phyloP scores from a whole-genome alignment of 2,113 vertebrate species.

The Pluvianellus socialis region DNA sequence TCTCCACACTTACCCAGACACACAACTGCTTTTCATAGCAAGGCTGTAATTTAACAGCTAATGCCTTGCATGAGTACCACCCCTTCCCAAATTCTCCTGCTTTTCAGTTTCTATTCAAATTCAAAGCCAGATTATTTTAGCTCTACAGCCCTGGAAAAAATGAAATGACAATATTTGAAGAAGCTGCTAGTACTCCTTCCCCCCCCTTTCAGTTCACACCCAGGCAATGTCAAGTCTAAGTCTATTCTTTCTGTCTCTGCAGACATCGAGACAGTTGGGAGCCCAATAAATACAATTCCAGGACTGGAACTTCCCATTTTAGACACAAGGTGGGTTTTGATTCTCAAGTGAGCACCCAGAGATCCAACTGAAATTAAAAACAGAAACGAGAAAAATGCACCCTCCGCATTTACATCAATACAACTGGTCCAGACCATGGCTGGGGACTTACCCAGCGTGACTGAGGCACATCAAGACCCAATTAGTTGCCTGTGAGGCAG shows the following conservation, averaged over 20 bases:
- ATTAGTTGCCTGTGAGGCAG: not conserved
- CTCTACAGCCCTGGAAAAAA: conserved; percentile 60
- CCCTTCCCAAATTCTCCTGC: conserved; percentile 52
- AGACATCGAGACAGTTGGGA: not conserved
- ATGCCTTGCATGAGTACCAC: conserved; percentile 55
- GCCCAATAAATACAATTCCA: not conserved
- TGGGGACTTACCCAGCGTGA: not conserved
- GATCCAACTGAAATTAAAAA: not conserved
- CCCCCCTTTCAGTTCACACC: not conserved
- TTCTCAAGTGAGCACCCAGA: not conserved
- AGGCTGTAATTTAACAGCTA: conserved; percentile 73
- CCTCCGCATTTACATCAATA: not conserved
- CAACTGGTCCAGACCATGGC: not conserved
- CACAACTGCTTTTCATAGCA: conserved; percentile 50
- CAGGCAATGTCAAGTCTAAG: not conserved
- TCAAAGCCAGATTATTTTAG: conserved; percentile 75
- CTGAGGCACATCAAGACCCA: not conserved
- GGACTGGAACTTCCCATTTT: not conserved
- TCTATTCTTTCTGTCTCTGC: not conserved
- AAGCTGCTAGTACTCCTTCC: not conserved
- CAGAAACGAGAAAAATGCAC: not conserved
- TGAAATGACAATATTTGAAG: conserved; percentile 71
- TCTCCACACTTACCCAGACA: not conserved
- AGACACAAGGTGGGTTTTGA: not conserved
- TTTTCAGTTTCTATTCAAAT: conserved; percentile 73